These are phyloP conservation scores for Anadara kagoshimensis DNA, from an alignment of 1,140 invertebrate genomes.

Conservation along the genomic window DNA sequence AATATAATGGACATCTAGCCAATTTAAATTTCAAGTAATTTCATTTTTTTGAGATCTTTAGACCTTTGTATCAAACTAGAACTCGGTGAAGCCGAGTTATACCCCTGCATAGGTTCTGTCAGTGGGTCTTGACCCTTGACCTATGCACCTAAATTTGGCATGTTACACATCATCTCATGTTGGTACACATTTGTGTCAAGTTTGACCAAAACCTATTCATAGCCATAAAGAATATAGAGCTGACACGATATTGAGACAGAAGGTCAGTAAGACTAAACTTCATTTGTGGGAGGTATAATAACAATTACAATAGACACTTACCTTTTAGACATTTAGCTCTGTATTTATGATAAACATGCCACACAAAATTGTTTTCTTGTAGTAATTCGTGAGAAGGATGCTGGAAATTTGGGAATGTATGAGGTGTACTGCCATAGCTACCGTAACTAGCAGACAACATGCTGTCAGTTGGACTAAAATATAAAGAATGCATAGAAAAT, in stretches of 20 bases:
- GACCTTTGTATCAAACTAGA: not conserved
- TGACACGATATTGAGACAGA: not conserved
- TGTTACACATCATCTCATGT: no score
- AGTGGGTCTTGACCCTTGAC: no score
- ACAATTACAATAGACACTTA: conserved; percentile 72
- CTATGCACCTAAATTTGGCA: no score
- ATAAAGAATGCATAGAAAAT: conserved; percentile 1
- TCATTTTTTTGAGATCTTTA: no score
- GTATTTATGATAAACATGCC: conserved; percentile 97
- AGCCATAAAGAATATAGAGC: no score
- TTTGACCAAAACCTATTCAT: no score
- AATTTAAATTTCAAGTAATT: no score
- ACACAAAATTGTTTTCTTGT: conserved; percentile 98
- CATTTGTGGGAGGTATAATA: not conserved
- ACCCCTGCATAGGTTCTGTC: no score
- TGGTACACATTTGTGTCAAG: no score
- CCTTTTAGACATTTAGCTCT: conserved; percentile 94
- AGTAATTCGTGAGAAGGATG: conserved; percentile 96
- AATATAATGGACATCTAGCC: no score
- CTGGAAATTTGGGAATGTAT: conserved; percentile 92
- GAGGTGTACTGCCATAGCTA: conserved; percentile 76
- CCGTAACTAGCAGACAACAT: conserved; percentile 81
- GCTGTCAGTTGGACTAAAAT: conserved; percentile 63
- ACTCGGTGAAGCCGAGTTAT: not conserved
- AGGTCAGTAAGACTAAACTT: not conserved